phyloP scores from a whole-genome alignment of 2,113 vertebrate species.

The Xenopus laevis region DNA sequence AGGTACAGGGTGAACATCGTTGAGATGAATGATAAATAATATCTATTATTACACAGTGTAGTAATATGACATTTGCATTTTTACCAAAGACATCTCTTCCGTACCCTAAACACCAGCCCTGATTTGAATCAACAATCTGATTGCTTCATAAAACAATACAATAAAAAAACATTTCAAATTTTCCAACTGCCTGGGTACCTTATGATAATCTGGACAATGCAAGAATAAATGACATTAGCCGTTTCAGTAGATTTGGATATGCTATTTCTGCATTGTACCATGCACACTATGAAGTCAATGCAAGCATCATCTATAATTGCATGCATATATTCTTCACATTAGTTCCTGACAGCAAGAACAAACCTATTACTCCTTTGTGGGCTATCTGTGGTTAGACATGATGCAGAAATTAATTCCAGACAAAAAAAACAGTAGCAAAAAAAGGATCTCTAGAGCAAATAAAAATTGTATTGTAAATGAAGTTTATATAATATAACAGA shows the following conservation, averaged over 20 bases:
- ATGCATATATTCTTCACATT: slow-evolving; percentile 24
- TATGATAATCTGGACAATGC: not conserved
- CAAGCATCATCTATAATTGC: slow-evolving; percentile 32
- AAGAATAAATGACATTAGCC: not conserved
- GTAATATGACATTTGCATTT: too few species aligned
- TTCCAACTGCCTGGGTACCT: not conserved
- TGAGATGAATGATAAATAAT: too few species aligned
- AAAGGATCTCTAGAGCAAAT: not conserved
- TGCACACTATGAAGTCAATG: not conserved
- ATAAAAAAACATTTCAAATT: too few species aligned
- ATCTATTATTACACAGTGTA: too few species aligned
- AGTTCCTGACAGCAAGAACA: not conserved
- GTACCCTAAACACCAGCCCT: not conserved
- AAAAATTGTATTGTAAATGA: slow-evolving; percentile 4
- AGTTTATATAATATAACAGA: not conserved
- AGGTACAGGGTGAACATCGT: too few species aligned
- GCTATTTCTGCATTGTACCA: slow-evolving; percentile 1
- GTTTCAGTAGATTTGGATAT: not conserved
- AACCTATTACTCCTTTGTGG: not conserved
- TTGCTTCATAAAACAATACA: not conserved
- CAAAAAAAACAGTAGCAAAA: not conserved
- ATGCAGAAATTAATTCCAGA: slow-evolving; percentile 5
- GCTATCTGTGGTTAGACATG: not conserved
- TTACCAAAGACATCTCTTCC: too few species aligned
- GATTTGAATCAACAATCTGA: not conserved